A percentile compares a stretch with the other conserved stretches of the same genome.
These are phyloP conservation scores for Caenorhabditis plicata DNA, from an alignment of 2,888 invertebrate species.

Conservation along the genomic window DNA sequence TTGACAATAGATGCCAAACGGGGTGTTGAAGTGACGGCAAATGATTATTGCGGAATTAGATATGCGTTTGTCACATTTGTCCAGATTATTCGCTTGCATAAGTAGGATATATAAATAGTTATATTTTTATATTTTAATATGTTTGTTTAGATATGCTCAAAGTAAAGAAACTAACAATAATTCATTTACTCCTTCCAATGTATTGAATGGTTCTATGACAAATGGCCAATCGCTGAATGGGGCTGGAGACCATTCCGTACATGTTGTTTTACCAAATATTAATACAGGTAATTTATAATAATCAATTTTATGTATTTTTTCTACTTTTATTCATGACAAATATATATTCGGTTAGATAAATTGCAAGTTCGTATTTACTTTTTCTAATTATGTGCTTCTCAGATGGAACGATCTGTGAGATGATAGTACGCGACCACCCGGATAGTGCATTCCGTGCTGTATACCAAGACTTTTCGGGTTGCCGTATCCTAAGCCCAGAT, in stretches of 20 bases:
- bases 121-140: no score
- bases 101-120: slow-evolving; percentile 28
- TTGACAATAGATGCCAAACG: slow-evolving; percentile 40
- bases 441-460: slow-evolving; percentile 70
- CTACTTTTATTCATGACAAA: no score
- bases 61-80: slow-evolving; percentile 68
- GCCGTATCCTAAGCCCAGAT: slow-evolving; percentile 53
- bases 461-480: slow-evolving; percentile 71
- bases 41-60: slow-evolving; percentile 71
- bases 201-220: neutral
- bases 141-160: neutral
- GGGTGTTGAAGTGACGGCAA: slow-evolving; percentile 70
- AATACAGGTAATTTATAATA: neutral
- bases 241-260: neutral
- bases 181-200: neutral
- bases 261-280: slow-evolving; percentile 13
- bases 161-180: neutral
- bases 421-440: slow-evolving; percentile 70
- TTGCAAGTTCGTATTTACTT: no score
- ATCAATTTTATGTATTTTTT: no score
- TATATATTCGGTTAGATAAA: no score
- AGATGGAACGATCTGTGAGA: slow-evolving; percentile 33
- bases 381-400: no score
- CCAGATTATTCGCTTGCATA: slow-evolving; percentile 53
- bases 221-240: neutral